phyloP scores from a whole-genome alignment of 2,888 invertebrate genomes.

The Entomobrya multifasciata region DNA sequence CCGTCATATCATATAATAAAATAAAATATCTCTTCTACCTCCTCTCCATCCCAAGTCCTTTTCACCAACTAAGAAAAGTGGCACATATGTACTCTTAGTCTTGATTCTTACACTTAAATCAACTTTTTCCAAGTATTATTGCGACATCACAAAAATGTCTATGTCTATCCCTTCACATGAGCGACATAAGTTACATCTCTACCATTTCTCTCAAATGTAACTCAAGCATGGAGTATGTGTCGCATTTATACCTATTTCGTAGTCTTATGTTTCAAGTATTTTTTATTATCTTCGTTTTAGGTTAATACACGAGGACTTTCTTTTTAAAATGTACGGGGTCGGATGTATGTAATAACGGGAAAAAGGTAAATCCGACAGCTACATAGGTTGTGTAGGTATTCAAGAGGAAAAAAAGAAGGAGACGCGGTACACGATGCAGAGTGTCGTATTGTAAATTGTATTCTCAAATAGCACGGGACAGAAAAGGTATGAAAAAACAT shows the following conservation, averaged over 20 bases:
- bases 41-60: neutral
- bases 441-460: neutral
- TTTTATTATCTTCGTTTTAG: conserved; percentile 39
- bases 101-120: too few relatives aligned
- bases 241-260: too few relatives aligned
- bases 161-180: too few relatives aligned
- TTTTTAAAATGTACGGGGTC: neutral
- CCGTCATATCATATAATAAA: neutral
- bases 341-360: neutral
- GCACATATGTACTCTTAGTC: conserved; percentile 15
- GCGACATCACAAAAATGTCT: conserved; percentile 36
- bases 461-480: too few relatives aligned
- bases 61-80: conserved; percentile 13
- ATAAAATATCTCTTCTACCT: neutral
- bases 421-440: neutral
- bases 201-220: too few relatives aligned
- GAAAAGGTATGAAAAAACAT: too few relatives aligned
- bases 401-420: neutral
- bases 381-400: neutral
- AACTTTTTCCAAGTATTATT: conserved; percentile 41
- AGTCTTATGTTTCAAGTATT: conserved; percentile 23
- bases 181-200: too few relatives aligned
- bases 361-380: neutral
- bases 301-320: conserved; percentile 22
- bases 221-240: too few relatives aligned